Evolutionary conservation across 2,888 invertebrate species (phyloP), one percentile per base, ranked within the genome.

Genomic region (Lasius platythorax): DNA sequence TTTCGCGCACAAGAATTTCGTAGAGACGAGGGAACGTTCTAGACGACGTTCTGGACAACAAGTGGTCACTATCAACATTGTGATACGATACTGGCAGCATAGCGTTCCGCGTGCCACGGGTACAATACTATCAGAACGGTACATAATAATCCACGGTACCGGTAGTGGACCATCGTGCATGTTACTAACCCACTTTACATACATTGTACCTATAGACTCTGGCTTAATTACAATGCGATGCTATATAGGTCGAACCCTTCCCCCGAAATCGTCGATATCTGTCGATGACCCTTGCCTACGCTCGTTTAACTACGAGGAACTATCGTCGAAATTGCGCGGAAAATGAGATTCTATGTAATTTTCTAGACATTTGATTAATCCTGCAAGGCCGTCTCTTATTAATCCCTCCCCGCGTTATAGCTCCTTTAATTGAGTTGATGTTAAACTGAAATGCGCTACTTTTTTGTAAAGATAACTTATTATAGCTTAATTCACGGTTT

Each of bases 211-310:
- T 92, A 91, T 92, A 92, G 92, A 92, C 88, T 89, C 87, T 81
- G 84, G 89, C 91, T 93, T 91, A 93, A 93, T 93, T 93, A 93
- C 92, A 89, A 87, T 88, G 86, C 81, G 72, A 81, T 86, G 85
- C 86, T 61, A 82, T 85, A 81, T 85, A 88, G 86, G 76, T 87
- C 67, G 82, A 58, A 43, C 33, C 61, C 76, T 74, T 46, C 37
- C 68, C 81, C 76, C 78, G 76, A 86, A 87, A 91, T 91, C 86
- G 85, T 88, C 87, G 87, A 89, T 89, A 83, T 56, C 61, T 68
- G 81, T 68, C 56, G 75, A 84, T 74, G 78, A 74, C 89, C 79
- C 66, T n/a, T 79, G 79, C 78, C 53, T 75, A 46, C 78, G 15
- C 33, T 89, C 72, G 82, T 89, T 82, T 58, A 43, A 78, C 15